Evolutionary conservation across 2,888 invertebrate species (phyloP).

Genomic region (Drosophila bunnanda): DNA sequence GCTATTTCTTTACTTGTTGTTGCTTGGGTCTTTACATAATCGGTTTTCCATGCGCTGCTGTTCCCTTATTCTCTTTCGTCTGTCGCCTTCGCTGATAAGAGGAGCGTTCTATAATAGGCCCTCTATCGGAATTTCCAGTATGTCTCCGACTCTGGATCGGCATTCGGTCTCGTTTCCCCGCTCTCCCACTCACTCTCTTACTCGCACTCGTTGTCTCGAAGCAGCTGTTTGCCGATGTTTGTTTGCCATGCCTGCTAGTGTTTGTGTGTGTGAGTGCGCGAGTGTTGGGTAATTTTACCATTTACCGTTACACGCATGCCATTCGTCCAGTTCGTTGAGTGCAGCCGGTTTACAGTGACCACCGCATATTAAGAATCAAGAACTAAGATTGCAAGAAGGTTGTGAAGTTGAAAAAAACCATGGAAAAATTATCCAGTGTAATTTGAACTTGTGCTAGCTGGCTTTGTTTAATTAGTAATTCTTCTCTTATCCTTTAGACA

Average conservation of each 20-base stretch:
- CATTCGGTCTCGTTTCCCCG: conserved; percentile 15
- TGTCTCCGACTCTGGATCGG: conserved; percentile 12
- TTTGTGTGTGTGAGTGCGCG: conserved; percentile 25
- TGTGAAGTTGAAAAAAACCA: neutral
- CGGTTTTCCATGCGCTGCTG: conserved; percentile 63
- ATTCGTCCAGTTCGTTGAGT: conserved; percentile 57
- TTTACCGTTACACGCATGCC: conserved; percentile 66
- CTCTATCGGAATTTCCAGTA: conserved; percentile 38
- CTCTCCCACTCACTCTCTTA: neutral
- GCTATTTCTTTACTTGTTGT: conserved; percentile 13
- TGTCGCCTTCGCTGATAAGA: conserved; percentile 51
- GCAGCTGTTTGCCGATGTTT: conserved; percentile 38
- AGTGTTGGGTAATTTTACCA: conserved; percentile 46
- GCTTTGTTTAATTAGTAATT: neutral
- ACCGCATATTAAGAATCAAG: neutral
- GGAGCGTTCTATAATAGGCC: conserved; percentile 14
- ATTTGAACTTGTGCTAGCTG: neutral
- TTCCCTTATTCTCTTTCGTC: conserved; percentile 11
- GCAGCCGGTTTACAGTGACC: conserved; percentile 31
- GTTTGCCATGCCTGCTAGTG: conserved; percentile 31
- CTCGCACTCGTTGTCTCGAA: conserved; percentile 1
- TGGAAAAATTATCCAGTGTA: neutral
- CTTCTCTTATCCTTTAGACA: neutral
- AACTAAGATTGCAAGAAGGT: neutral
- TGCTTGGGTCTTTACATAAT: conserved; percentile 64